These are phyloP conservation scores for Stictonetta naevosa DNA, from an alignment of 2,113 vertebrate genomes.

Conservation along the genomic window DNA sequence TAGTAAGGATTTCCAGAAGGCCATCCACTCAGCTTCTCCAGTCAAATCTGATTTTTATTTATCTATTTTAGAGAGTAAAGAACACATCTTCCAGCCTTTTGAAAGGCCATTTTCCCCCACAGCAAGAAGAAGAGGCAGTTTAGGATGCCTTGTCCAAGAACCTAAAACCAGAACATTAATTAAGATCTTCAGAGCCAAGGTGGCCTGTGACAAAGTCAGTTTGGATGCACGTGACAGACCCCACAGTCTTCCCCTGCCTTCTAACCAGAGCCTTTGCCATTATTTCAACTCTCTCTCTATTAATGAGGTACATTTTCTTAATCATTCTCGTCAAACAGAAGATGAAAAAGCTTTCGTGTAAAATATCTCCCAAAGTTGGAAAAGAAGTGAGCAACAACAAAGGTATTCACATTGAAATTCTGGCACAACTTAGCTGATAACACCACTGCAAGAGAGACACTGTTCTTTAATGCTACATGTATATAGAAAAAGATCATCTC, in stretches of 20 bases:
- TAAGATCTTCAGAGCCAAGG: background rate
- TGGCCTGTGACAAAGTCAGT: background rate
- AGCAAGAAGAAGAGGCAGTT: background rate
- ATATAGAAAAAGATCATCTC: background rate
- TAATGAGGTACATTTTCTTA: background rate
- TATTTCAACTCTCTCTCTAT: background rate
- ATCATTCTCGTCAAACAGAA: background rate
- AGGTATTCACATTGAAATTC: background rate
- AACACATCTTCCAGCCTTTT: background rate
- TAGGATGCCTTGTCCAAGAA: background rate
- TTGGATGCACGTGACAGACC: background rate
- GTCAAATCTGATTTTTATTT: background rate
- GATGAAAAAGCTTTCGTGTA: background rate
- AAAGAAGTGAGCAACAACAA: background rate
- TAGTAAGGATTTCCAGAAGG: background rate
- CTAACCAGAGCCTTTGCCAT: background rate
- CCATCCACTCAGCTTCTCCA: background rate
- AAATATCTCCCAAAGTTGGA: background rate
- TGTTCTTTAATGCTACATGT: background rate
- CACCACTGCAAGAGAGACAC: background rate
- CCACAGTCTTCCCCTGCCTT: background rate
- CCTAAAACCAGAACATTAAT: background rate
- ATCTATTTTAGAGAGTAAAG: background rate
- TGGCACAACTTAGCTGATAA: background rate
- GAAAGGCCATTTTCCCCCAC: background rate